Evolutionary conservation across 2,797 vertebrate genomes (phyloP).

Genomic region (Scyliorhinus canicula): DNA sequence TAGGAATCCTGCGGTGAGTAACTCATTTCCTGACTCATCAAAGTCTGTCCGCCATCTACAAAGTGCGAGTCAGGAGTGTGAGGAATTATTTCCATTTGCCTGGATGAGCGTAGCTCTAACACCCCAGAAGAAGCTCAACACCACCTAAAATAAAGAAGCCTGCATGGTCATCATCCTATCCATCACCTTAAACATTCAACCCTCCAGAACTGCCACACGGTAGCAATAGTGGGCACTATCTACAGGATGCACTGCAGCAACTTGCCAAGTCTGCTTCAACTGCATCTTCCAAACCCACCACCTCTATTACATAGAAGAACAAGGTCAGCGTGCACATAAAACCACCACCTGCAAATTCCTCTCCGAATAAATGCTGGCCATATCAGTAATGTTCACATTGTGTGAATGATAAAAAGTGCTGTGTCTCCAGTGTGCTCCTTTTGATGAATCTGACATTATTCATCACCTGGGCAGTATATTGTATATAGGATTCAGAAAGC

Average conservation of each 20-base stretch:
- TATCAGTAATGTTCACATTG: background rate
- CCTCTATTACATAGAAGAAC: background rate
- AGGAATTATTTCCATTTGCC: background rate
- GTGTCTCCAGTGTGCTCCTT: background rate
- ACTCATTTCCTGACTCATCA: too few relatives aligned
- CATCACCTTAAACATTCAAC: background rate
- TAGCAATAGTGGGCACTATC: background rate
- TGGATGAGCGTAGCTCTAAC: too few relatives aligned
- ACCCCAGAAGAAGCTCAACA: too few relatives aligned
- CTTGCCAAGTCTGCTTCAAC: background rate
- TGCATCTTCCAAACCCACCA: background rate
- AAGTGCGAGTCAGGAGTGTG: background rate
- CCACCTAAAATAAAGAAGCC: background rate
- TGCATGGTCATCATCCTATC: background rate
- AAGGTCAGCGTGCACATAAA: background rate
- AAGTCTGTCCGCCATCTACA: background rate
- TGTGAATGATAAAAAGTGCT: background rate
- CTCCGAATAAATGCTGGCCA: background rate
- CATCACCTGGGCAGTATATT: background rate
- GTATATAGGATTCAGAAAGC: background rate
- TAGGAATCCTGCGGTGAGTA: too few relatives aligned
- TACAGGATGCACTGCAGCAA: background rate
- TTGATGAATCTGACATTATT: background rate
- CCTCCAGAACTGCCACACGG: background rate
- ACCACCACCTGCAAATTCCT: background rate